These are phyloP conservation scores for Bombus waltoni DNA, from an alignment of 1,140 invertebrate species.

Conservation along the genomic window DNA sequence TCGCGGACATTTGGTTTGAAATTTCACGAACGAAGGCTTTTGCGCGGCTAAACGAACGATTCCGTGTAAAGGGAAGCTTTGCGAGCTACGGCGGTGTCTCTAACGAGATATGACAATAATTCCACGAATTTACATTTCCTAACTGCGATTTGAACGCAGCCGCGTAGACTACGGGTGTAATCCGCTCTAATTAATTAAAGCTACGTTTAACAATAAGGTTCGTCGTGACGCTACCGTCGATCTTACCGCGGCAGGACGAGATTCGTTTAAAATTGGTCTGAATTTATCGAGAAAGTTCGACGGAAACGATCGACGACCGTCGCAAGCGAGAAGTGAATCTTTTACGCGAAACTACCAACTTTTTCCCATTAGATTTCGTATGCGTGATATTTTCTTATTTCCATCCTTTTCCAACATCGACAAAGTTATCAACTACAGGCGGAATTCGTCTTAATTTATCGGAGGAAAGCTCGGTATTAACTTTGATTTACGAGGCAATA, in stretches of 20 bases:
- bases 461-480: background rate
- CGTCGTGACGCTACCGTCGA: background rate
- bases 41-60: background rate
- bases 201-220: constrained; percentile 2
- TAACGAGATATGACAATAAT: constrained; percentile 18
- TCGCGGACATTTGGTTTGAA: background rate
- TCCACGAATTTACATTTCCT: constrained; percentile 2
- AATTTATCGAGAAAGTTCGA: background rate
- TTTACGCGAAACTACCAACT: background rate
- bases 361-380: background rate
- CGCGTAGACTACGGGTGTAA: background rate
- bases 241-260: background rate
- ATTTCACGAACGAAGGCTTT: constrained; percentile 2
- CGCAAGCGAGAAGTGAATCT: too few species aligned
- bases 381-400: background rate
- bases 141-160: background rate
- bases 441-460: too few species aligned
- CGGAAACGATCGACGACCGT: background rate
- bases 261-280: background rate
- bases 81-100: background rate
- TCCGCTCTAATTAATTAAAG: constrained; percentile 17
- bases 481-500: background rate
- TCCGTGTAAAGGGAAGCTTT: constrained; percentile 4
- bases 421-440: too few species aligned
- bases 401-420: too few species aligned